Conservation (phyloP, 1,140 invertebrate genomes). For the Popillia japonica region DNA sequence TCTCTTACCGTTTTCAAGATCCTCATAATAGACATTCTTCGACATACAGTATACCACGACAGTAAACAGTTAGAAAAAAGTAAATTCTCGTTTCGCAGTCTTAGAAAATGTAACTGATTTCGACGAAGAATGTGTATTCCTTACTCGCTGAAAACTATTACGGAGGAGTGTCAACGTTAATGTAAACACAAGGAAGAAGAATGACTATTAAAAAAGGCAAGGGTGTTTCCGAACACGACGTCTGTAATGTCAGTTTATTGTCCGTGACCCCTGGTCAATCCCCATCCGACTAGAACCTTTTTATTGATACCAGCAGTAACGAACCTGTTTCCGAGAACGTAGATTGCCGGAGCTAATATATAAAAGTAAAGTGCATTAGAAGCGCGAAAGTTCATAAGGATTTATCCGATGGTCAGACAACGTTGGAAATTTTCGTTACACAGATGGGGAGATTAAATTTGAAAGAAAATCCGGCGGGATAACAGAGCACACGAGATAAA, state of each 20-base stretch:
- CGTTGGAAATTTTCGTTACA: constrained; percentile 18
- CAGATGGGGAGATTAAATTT: constrained; percentile 35
- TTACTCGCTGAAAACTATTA: constrained; percentile 2
- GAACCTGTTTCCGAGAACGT: constrained; percentile 19
- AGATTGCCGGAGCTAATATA: not conserved
- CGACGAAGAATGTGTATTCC: not conserved
- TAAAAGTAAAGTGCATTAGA: constrained; percentile 31
- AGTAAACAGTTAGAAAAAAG: too few species aligned
- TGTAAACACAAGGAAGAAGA: constrained; percentile 34
- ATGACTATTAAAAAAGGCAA: constrained; percentile 38
- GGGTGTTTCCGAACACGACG: not conserved
- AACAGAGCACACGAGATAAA: constrained; percentile 31
- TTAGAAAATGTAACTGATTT: not conserved
- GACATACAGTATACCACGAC: too few species aligned
- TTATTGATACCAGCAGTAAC: constrained; percentile 33
- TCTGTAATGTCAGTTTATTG: constrained; percentile 36
- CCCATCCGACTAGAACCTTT: constrained; percentile 16
- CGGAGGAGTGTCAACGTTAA: constrained; percentile 14
- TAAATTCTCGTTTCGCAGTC: too few species aligned
- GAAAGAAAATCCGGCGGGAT: constrained; percentile 26
- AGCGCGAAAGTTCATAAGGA: constrained; percentile 30
- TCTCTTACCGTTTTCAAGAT: too few species aligned
- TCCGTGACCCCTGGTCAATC: constrained; percentile 39
- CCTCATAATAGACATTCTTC: too few species aligned
- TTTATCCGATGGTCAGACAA: not conserved